Conservation (phyloP, 2,797 vertebrate species). For the Tapirus indicus region DNA sequence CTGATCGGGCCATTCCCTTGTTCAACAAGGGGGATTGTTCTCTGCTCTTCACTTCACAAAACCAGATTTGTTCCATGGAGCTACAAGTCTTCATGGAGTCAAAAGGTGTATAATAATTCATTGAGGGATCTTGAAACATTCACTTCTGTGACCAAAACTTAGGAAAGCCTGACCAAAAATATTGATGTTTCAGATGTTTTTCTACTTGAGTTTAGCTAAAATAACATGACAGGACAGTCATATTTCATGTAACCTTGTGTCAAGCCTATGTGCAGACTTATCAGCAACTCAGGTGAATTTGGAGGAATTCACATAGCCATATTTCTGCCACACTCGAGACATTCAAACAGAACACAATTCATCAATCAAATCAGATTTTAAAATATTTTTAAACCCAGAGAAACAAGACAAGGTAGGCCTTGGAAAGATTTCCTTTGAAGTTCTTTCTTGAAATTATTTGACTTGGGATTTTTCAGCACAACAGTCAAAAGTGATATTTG, state of each 20-base stretch:
- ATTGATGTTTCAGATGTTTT: constrained; percentile 10
- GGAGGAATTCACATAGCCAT: background rate
- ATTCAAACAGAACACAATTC: background rate
- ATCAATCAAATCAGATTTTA: constrained; percentile 3
- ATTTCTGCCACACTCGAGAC: constrained; percentile 38
- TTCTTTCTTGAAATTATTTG: background rate
- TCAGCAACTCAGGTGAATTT: background rate
- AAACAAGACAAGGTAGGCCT: background rate
- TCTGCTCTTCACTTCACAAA: background rate
- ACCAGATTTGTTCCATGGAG: background rate
- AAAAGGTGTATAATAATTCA: background rate
- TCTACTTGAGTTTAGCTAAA: constrained; percentile 39
- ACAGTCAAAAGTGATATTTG: constrained; percentile 39
- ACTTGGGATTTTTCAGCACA: background rate
- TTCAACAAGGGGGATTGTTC: background rate
- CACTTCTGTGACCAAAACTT: background rate
- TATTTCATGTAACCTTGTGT: constrained; percentile 29
- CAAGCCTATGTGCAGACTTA: background rate
- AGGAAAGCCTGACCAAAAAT: constrained; percentile 38
- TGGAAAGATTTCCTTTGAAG: constrained; percentile 23
- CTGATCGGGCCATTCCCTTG: background rate
- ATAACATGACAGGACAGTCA: constrained; percentile 6
- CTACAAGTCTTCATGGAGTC: background rate
- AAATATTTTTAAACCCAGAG: background rate
- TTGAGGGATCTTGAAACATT: constrained; percentile 1